phyloP scores from a whole-genome alignment of 2,888 invertebrate genomes.

The Limnephilus rhombicus region DNA sequence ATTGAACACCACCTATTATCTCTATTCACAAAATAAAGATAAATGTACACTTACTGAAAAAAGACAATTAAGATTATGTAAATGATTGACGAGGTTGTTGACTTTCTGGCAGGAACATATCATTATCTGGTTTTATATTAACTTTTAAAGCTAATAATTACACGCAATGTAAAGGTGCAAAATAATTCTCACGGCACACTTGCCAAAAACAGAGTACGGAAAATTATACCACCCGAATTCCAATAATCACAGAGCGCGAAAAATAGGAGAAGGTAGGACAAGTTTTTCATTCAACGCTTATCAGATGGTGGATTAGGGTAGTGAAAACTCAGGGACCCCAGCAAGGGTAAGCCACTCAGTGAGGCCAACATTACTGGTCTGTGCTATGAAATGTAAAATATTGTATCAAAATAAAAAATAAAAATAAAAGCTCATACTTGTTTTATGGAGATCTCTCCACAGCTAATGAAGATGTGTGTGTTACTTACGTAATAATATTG shows the following conservation, averaged over 20 bases:
- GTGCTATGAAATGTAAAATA: too few relatives aligned
- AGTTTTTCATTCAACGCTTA: background rate
- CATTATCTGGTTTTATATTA: background rate
- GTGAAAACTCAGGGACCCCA: background rate
- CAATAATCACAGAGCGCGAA: background rate
- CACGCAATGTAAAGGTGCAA: background rate
- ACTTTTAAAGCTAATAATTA: background rate
- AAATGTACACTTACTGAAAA: background rate
- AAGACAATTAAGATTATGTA: background rate
- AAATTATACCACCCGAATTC: background rate
- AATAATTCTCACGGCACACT: background rate
- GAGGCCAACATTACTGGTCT: too few relatives aligned
- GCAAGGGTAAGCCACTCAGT: too few relatives aligned
- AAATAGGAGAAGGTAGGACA: background rate
- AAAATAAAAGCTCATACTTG: too few relatives aligned
- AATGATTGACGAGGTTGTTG: background rate
- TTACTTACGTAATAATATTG: too few relatives aligned
- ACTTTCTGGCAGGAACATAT: background rate
- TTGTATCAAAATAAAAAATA: too few relatives aligned
- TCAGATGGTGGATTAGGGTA: background rate
- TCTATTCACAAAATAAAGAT: background rate
- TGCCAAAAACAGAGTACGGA: background rate
- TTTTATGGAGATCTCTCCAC: background rate
- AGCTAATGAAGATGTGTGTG: too few relatives aligned
- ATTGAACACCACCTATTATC: background rate